Percentiles rank a stretch among this genome's conserved stretches.
These are phyloP conservation scores for Agelaius phoeniceus DNA, from an alignment of 2,113 vertebrate genomes.

Conservation along the genomic window DNA sequence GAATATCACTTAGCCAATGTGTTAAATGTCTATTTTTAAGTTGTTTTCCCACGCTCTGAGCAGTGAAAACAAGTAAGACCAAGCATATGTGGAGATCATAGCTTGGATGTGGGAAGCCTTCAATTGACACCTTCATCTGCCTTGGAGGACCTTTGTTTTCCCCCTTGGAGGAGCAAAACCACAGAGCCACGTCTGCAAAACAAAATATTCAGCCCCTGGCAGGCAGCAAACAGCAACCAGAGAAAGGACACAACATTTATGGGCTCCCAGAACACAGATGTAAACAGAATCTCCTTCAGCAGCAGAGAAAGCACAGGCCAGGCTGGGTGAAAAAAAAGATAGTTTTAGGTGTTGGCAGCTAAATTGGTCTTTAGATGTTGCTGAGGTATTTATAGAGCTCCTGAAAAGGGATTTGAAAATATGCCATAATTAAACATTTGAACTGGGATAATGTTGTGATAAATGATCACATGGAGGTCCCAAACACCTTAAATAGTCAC, in stretches of 20 bases:
- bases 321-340: not conserved
- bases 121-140: not conserved
- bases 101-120: not conserved
- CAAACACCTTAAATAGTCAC: constrained; percentile 45
- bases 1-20: not conserved
- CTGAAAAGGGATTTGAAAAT: constrained; percentile 32
- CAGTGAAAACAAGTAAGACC: not conserved
- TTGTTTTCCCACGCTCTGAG: not conserved
- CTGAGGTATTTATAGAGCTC: constrained; percentile 41
- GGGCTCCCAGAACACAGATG: not conserved
- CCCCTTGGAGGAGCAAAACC: not conserved
- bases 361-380: not conserved
- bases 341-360: not conserved
- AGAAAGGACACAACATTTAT: not conserved
- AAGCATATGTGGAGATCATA: not conserved
- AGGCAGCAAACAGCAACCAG: not conserved
- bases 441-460: constrained; percentile 61
- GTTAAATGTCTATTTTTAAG: constrained; percentile 5
- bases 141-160: not conserved
- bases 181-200: not conserved
- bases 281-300: not conserved
- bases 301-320: not conserved
- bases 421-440: constrained; percentile 43
- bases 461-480: constrained; percentile 35
- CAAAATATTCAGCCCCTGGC: too few relatives aligned